These are phyloP conservation scores for Tetragnatha montana DNA, from an alignment of 2,888 invertebrate species.

Conservation along the genomic window DNA sequence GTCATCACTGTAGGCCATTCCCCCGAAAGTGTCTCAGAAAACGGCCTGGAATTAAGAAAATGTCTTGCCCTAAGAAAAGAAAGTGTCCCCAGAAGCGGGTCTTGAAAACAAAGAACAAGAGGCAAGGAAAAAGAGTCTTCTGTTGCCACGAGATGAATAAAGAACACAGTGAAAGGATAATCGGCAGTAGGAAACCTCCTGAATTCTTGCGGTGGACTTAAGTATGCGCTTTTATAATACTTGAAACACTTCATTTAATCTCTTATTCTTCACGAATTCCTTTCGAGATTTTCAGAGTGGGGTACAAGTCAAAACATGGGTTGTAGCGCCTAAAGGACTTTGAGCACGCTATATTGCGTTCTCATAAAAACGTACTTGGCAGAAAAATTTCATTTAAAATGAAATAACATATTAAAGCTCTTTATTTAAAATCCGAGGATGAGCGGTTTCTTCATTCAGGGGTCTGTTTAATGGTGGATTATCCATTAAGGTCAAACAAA, in stretches of 20 bases:
- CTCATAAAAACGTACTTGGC: conserved; percentile 17
- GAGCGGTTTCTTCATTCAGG: neutral
- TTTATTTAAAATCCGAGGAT: neutral
- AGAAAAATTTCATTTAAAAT: conserved; percentile 21
- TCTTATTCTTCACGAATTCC: conserved; percentile 20
- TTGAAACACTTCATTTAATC: conserved; percentile 59
- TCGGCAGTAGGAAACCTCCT: neutral
- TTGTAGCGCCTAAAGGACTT: conserved; percentile 4
- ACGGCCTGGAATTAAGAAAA: no score
- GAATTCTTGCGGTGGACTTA: neutral
- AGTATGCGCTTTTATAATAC: conserved; percentile 46
- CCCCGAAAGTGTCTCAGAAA: no score
- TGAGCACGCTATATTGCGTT: conserved; percentile 25
- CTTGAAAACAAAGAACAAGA: neutral
- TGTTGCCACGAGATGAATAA: conserved; percentile 21
- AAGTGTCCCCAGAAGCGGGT: neutral
- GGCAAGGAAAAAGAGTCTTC: conserved; percentile 3
- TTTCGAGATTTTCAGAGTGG: neutral
- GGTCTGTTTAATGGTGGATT: no score
- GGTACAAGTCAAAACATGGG: neutral
- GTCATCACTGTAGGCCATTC: no score
- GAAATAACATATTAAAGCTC: conserved; percentile 7
- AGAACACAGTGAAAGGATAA: conserved; percentile 23
- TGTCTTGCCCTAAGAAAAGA: no score
- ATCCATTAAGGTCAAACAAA: no score